Evolutionary conservation across 2,888 invertebrate genomes (phyloP), one percentile per base, ranked within the genome.

Genomic region (Athalia rosae): DNA sequence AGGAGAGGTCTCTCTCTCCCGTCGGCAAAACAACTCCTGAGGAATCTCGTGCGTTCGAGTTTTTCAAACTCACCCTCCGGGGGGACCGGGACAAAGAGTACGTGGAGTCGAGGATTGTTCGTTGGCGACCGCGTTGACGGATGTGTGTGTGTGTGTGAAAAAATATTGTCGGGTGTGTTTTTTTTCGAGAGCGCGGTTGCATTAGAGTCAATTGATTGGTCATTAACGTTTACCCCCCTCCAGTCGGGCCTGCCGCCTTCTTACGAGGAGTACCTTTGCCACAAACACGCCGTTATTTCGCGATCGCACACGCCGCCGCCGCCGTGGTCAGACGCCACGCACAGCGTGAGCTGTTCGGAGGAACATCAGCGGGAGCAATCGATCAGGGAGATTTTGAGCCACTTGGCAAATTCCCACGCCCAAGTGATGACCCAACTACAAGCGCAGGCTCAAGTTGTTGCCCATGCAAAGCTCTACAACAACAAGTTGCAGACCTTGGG

Each of bases 221-320:
- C 11, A 53, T n/a, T 9, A 53, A n/a, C 53, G 9, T 28, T 28
- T 61, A n/a, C n/a, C n/a, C 13, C 48, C 41, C 81, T 82, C 64
- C 82, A 90, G 90, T 83, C 86, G 8, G 89, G 90, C 28, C 81
- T 90, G 58, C 90, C 89, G 5, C 90, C 90, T 8, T 89, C 89
- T 56, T 90, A 90, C 81, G 90, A 90, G 76, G 90, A 90, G 78
- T 89, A 88, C 79, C 83, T 89, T 56, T 85, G 84, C 76, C 88
- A 87, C 82, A 87, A 87, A 62, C 86, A 87, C 80, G 84, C 86
- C 58, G 84, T 87, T 84, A 79, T 86, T 43, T 84, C 87, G 5
- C 89, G 89, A n/a, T 89, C 89, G 8, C 89, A 88, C 69, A 89
- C 89, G 8, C 89, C 89, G 4, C 89, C 89, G 0, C 89, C 89